Base-by-base conservation (phyloP, 2,888 invertebrate species). In the Creontiades dilutus region DNA sequence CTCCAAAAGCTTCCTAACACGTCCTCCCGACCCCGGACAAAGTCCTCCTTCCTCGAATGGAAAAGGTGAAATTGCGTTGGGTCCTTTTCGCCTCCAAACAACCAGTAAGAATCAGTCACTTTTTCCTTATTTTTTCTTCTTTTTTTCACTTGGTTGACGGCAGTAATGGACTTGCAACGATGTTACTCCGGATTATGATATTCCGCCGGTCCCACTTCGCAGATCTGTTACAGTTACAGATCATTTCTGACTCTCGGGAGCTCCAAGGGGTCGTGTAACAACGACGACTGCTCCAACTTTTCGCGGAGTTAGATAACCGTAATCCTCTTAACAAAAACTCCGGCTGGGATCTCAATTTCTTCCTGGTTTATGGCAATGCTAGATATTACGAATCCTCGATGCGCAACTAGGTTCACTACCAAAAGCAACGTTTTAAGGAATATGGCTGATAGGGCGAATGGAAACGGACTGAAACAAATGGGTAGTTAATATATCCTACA, bases 191-290 rank as follows among this genome's bases (percentile, higher is more conserved):
- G 78, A 78, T 78, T 78, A 78, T 78, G 78, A 46, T 78, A 75
- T 75, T 75, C 75, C 75, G 75, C n/a, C 75, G 46, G 78, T 37
- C 78, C 78, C 37, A 78, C n/a, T 78, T 47, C 37, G 0, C 37
- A 78, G 78, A 78, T 78, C 78, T 78, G 78, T 78, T 78, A 78
- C 78, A 78, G 46, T 78, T 78, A 76, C 27, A 37, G 27, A 37
- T 76, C 78, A 46, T 47, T 78, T 78, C 46, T 46, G 37, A 13
- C 28, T 75, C 76, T 16, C 16, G 7, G 57, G 57, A 7, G 7
- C 57, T n/a, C 7, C 4, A 1, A 4, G 23, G 0, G 13, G 19
- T 78, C 46, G 78, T 78, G 78, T 78, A 78, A 78, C 78, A 46
- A 47, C 47, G 78, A 78, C 46, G 16, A 47, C 78, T 78, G 37